Evolutionary conservation across 2,797 vertebrate genomes (phyloP).

Genomic region (Orientallactaga sibirica): DNA sequence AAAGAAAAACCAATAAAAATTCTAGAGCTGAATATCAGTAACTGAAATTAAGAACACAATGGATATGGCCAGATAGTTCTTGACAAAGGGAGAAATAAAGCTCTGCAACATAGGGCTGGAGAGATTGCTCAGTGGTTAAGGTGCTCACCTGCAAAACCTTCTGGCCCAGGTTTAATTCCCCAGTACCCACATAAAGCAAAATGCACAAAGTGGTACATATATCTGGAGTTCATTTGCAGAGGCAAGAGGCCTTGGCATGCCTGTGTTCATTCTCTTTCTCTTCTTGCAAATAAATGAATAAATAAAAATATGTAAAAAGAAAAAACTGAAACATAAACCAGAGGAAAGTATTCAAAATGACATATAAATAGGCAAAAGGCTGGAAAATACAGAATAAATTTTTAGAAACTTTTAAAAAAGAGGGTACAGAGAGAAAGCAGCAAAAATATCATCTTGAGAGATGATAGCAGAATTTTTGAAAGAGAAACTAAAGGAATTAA

Average conservation of each 20-base stretch:
- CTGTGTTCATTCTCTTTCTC: too few relatives aligned
- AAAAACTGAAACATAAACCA: neutral
- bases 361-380: neutral
- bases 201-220: too few relatives aligned
- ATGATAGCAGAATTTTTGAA: neutral
- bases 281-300: too few relatives aligned
- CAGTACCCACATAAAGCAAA: too few relatives aligned
- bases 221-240: too few relatives aligned
- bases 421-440: neutral
- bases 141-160: too few relatives aligned
- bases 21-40: neutral
- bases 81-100: conserved; percentile 11
- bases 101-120: neutral
- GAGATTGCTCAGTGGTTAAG: too few relatives aligned
- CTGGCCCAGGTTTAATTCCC: too few relatives aligned
- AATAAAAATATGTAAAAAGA: too few relatives aligned
- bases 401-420: neutral
- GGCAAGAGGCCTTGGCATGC: too few relatives aligned
- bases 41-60: conserved; percentile 33
- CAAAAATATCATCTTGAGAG: neutral
- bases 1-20: conserved; percentile 21
- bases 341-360: neutral
- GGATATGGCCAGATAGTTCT: conserved; percentile 8
- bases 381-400: conserved; percentile 13
- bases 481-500: conserved; percentile 13